A percentile compares a stretch with the other conserved stretches of the same genome.
phyloP scores from a whole-genome alignment of 2,113 vertebrate genomes.

The Marcusenius ussheri region DNA sequence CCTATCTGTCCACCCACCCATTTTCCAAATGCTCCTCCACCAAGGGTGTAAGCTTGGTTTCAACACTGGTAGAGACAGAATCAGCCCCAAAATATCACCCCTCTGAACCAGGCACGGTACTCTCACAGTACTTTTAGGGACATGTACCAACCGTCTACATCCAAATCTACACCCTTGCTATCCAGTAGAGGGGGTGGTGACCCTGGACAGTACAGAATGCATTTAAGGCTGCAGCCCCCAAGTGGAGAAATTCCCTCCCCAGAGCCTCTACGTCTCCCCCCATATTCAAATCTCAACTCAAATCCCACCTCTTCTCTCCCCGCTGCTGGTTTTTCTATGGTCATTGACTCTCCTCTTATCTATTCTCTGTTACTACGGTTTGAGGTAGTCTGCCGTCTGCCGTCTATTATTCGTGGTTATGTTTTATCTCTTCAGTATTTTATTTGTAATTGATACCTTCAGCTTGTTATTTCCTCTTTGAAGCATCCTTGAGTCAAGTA shows the following conservation, averaged over 20 bases:
- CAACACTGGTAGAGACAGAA: not conserved
- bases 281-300: not conserved
- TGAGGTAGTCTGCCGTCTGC: not conserved
- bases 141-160: not conserved
- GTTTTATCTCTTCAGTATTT: not conserved
- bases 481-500: not conserved
- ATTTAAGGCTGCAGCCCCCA: not conserved
- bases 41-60: not conserved
- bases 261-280: not conserved
- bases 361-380: not conserved
- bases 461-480: not conserved
- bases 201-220: not conserved
- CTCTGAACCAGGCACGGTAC: not conserved
- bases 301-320: not conserved
- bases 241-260: not conserved
- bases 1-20: not conserved
- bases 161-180: not conserved
- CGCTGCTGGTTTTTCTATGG: not conserved
- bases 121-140: not conserved
- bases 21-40: not conserved
- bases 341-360: not conserved
- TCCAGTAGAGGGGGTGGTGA: not conserved
- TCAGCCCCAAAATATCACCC: not conserved
- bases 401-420: not conserved
- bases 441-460: not conserved